Evolutionary conservation across 2,797 vertebrate genomes (phyloP), one percentile per base, ranked within the genome.

Genomic region (Notamacropus eugenii): DNA sequence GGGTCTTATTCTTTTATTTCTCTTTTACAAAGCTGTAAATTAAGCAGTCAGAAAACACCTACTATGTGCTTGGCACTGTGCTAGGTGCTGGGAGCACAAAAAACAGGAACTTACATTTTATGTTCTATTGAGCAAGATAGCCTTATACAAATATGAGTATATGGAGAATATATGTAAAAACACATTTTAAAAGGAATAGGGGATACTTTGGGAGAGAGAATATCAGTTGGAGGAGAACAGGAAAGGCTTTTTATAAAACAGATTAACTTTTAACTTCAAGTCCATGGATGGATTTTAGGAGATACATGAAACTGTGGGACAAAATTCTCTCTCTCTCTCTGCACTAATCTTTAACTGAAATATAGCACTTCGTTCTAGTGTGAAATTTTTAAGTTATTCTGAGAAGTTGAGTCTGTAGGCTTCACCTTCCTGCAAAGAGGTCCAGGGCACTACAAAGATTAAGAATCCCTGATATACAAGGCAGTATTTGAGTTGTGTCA

Each of bases 1-100:
- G 16, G 1, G 58, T 40, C 46, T 62, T 22, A 22, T 24, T 93
- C 9, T n/a, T 2, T 93, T 56, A 58, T 95, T 96, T 52, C 95
- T 95, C 31, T 22, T 46, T 46, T 27, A 46, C n/a, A 87, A 87
- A 46, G n/a, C 92, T 54, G 57, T 58, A 90, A 1, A 55, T 55
- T 93, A 6, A 82, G 1, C 50, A 58, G 90, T 92, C 90, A 59
- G 27, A 91, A 90, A 95, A 54, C n/a, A 90, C 54, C 92, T 96
- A 16, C 74, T 92, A 54, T 54, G 57, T 57, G 12, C 29, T 9
- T 54, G 54, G 19, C 46, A 94, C 90, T 93, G 29, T 50, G 34
- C 92, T 93, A 59, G 94, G 28, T 40, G 95, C 93, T 62, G 67
- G 58, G 67, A 94, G 40, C 92, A 74, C n/a, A 55, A 56, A 46